Evolutionary conservation across 1,140 invertebrate species (phyloP), one percentile per base, ranked within the genome.

Genomic region (Pogonus chalceus): DNA sequence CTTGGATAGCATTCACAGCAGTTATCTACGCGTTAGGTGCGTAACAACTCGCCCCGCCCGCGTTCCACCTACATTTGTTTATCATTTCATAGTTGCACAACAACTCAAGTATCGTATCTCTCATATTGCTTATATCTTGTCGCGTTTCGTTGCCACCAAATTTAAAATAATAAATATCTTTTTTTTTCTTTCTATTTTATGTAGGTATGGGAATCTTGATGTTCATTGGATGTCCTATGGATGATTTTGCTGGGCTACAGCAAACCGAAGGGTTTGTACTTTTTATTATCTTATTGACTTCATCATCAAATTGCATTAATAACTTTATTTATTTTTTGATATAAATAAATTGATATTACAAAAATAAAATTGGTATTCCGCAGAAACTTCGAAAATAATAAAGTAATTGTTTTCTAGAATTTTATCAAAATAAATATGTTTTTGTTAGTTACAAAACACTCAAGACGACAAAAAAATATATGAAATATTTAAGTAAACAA

Each of bases 1-100:
- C 81, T 10, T 95, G 91, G 91, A 92, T 93, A 47, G 90, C 90
- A 10, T 81, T 88, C 57, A 90, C 88, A 0, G 90, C 91, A 0
- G 76, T 91, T 1, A 76, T 90, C n/a, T 94, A 93, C 65, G 83
- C 88, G 37, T 73, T 87, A 55, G 88, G 82, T 82, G 67, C 68
- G 67, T 63, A 1, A 23, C 1, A 18, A 1, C 14, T 2, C 12
- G 12, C 12, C 22, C 1, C 18, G 21, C 21, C 3, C 47, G 23
- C 21, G 47, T 49, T 4, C 37, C 10, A 9, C 4, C 16, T 21
- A 20, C 2, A 49, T 49, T 7, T 49, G 20, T 10, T 9, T 10
- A 31, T 35, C 9, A 2, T 20, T 21, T 26, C 18, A 22, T 51
- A 4, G 49, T 47, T 20, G 23, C 14, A 53, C 2, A 26, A 1